Percentiles rank a stretch among this genome's conserved stretches.
Evolutionary conservation across 2,888 invertebrate species (phyloP).

Genomic region (Eupithecia inturbata): DNA sequence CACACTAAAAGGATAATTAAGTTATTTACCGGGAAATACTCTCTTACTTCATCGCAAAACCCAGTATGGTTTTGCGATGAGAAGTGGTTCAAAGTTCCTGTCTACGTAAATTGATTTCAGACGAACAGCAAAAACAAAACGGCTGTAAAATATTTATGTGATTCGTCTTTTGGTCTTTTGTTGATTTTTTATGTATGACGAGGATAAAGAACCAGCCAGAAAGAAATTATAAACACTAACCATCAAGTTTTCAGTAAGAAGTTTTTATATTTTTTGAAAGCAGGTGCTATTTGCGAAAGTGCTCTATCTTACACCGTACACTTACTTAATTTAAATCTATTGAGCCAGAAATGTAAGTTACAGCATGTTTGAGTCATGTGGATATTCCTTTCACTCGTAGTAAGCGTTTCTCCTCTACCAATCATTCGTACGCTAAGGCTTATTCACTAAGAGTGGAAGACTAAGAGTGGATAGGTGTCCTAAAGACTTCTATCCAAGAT

Average conservation of each 20-base stretch:
- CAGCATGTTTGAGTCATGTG: too few species aligned
- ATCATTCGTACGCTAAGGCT: too few species aligned
- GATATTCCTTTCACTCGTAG: too few species aligned
- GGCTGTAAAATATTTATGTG: background rate
- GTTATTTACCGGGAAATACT: background rate
- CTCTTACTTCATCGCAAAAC: background rate
- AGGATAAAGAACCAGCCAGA: background rate
- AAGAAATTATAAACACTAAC: background rate
- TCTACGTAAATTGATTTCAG: background rate
- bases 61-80: background rate
- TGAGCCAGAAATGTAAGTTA: too few species aligned
- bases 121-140: background rate
- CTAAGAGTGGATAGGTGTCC: too few species aligned
- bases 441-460: too few species aligned
- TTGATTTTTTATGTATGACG: background rate
- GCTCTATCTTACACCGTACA: background rate
- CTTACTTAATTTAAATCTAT: too few species aligned
- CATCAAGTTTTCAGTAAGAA: background rate
- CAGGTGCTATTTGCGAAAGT: background rate
- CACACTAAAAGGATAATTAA: conserved; percentile 6
- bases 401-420: too few species aligned
- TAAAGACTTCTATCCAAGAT: too few species aligned
- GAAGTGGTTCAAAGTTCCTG: background rate
- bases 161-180: background rate
- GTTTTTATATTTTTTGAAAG: background rate